These are phyloP conservation scores for Phyto melanocephala DNA, from an alignment of 2,888 invertebrate species.

Conservation along the genomic window DNA sequence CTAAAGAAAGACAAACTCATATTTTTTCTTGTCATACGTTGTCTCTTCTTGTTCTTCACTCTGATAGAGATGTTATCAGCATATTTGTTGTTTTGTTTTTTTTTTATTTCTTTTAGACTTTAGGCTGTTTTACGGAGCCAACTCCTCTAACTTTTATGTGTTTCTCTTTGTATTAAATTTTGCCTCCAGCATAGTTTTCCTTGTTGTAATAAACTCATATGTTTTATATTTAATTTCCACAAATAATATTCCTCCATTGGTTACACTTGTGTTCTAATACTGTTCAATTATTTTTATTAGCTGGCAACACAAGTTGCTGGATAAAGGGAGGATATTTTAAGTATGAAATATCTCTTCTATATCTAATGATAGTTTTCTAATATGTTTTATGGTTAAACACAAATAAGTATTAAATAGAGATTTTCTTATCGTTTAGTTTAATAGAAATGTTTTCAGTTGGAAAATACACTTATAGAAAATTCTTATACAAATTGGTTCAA, in stretches of 20 bases:
- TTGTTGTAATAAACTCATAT: constrained; percentile 23
- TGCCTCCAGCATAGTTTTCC: constrained; percentile 17
- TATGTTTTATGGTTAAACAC: constrained; percentile 53
- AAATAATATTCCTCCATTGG: constrained; percentile 54
- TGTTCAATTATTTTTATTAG: constrained; percentile 64
- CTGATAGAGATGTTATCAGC: constrained; percentile 56
- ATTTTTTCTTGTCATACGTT: constrained; percentile 30
- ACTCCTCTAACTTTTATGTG: constrained; percentile 14
- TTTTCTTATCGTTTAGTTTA: constrained; percentile 57
- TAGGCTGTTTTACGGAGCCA: constrained; percentile 24
- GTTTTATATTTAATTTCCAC: constrained; percentile 17
- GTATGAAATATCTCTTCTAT: background rate
- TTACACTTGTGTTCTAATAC: constrained; percentile 49
- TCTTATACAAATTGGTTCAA: too few relatives aligned
- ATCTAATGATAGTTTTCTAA: constrained; percentile 64
- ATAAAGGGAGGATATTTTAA: background rate
- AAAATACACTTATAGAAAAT: background rate
- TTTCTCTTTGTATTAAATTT: constrained; percentile 9
- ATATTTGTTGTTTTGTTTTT: constrained; percentile 29
- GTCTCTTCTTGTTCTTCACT: constrained; percentile 20
- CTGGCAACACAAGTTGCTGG: constrained; percentile 52
- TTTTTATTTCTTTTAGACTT: background rate
- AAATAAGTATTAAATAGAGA: constrained; percentile 39
- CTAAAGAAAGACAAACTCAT: constrained; percentile 38
- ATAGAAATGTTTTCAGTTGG: constrained; percentile 51